Percentiles rank a stretch among this genome's conserved stretches.
phyloP scores from a whole-genome alignment of 2,888 invertebrate species.

The Blomia tropicalis region DNA sequence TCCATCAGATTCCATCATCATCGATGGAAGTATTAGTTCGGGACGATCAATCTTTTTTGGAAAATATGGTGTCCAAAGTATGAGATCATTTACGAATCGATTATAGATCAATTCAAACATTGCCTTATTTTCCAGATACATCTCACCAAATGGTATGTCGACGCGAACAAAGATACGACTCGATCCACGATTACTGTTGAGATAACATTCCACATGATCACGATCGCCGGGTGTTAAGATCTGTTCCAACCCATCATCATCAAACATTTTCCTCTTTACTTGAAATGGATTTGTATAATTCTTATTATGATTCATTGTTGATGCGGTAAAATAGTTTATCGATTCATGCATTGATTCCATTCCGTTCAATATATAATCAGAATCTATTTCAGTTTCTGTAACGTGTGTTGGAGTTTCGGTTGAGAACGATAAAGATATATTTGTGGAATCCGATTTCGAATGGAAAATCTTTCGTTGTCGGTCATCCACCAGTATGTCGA shows the following conservation, averaged over 20 bases:
- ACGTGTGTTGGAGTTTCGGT: not conserved
- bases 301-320: conserved; percentile 2
- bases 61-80: conserved; percentile 57
- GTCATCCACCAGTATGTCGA: conserved; percentile 9
- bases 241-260: conserved; percentile 20
- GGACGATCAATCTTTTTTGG: not conserved
- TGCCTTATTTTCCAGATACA: conserved; percentile 23
- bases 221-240: conserved; percentile 24
- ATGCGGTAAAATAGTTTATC: conserved; percentile 3
- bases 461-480: not conserved
- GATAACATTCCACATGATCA: conserved; percentile 2
- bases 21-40: not conserved
- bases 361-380: conserved; percentile 20
- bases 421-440: not conserved
- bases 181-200: not conserved
- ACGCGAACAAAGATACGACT: conserved; percentile 17
- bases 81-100: conserved; percentile 60
- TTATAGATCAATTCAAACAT: conserved; percentile 28
- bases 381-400: conserved; percentile 1
- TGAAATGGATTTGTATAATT: conserved; percentile 21
- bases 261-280: conserved; percentile 24
- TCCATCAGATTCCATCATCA: not conserved
- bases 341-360: not conserved
- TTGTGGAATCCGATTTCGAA: conserved; percentile 4
- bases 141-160: conserved; percentile 20